Conservation (phyloP, 2,113 vertebrate genomes). For the Sturnus vulgaris region DNA sequence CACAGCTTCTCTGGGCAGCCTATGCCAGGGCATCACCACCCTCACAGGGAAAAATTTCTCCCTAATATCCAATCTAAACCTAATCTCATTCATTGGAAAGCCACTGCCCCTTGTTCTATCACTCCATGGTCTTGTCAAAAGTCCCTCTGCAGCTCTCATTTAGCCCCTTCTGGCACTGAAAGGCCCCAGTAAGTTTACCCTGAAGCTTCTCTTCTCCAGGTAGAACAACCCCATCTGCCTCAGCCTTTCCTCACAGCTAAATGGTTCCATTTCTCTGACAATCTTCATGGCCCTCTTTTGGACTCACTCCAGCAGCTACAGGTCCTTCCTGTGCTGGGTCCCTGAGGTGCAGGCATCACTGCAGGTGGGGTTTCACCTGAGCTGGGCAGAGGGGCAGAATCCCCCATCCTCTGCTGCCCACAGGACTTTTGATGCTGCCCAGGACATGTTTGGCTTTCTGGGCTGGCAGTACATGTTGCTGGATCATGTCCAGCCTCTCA, state of each 20-base stretch:
- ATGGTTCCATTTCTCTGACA: neutral
- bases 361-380: neutral
- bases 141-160: neutral
- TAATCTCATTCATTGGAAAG: neutral
- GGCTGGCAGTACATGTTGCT: neutral
- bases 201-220: neutral
- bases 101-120: neutral
- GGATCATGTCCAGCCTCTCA: neutral
- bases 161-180: neutral
- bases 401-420: neutral
- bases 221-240: neutral
- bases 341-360: neutral
- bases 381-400: neutral
- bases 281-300: neutral
- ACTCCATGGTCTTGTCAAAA: neutral
- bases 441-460: neutral
- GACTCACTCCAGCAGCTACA: neutral
- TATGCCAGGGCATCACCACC: neutral
- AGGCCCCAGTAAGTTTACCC: rapidly evolving
- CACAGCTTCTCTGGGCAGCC: neutral
- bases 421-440: neutral
- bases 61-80: neutral
- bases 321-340: neutral
- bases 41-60: neutral
- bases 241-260: neutral